Evolutionary conservation across 2,888 invertebrate species (phyloP).

Genomic region (Agrochola circellaris): DNA sequence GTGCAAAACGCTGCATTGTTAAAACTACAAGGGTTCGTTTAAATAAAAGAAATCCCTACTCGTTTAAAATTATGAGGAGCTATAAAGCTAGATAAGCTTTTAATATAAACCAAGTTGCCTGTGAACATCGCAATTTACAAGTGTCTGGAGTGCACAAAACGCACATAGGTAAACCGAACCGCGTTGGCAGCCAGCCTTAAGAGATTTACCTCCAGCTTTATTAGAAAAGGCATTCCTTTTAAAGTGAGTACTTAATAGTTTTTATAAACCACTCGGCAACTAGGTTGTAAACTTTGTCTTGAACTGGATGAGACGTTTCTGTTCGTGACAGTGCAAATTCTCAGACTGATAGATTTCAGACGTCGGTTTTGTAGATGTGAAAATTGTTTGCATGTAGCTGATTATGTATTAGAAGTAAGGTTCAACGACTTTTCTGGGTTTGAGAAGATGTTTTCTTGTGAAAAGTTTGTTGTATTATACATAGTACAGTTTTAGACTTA

Average conservation of each 20-base stretch:
- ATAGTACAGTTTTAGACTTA: slow-evolving; percentile 3
- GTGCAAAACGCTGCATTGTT: not conserved
- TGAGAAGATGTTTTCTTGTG: slow-evolving; percentile 5
- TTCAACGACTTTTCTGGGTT: slow-evolving; percentile 11
- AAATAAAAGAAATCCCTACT: slow-evolving; percentile 36
- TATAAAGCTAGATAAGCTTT: slow-evolving; percentile 47
- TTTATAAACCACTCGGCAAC: slow-evolving; percentile 63
- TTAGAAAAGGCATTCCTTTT: slow-evolving; percentile 72
- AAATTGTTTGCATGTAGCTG: slow-evolving; percentile 16
- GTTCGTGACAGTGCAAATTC: slow-evolving; percentile 33
- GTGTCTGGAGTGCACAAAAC: slow-evolving; percentile 60
- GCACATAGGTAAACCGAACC: slow-evolving; percentile 51
- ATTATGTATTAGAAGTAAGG: slow-evolving; percentile 5
- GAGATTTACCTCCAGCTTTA: slow-evolving; percentile 73
- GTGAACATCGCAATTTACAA: slow-evolving; percentile 59
- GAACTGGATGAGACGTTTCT: slow-evolving; percentile 30
- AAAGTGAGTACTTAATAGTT: slow-evolving; percentile 63
- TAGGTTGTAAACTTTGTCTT: slow-evolving; percentile 44
- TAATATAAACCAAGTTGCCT: slow-evolving; percentile 60
- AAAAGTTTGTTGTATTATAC: not conserved
- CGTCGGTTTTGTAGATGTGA: not conserved
- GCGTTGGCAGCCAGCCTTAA: slow-evolving; percentile 51
- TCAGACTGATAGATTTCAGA: slow-evolving; percentile 1
- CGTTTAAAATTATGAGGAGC: slow-evolving; percentile 39
- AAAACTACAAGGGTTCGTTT: slow-evolving; percentile 12